Base-by-base conservation (phyloP, 2,797 vertebrate genomes). In the Pelobates cultripes region DNA sequence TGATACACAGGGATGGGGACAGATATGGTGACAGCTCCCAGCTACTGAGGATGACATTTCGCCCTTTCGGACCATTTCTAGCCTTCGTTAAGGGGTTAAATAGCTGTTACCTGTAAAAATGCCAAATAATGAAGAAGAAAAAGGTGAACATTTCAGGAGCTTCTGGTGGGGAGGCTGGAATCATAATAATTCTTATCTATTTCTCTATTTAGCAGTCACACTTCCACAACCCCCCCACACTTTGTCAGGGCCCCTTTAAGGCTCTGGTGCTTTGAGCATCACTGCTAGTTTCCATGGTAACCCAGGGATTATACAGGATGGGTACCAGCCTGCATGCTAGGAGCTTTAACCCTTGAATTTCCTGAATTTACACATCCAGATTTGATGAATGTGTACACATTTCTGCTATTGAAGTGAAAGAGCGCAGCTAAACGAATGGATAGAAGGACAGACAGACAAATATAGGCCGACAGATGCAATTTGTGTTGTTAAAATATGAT, bases 201-300 rank as follows among this genome's bases (percentile, higher is more conserved):
- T 13, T 73, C 10, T 28, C 40, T 57, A 43, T 60, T 13, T 3
- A 1, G 3, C 14, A 57, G 42, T 53, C 41, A 14, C 64, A 45
- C 3, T 42, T 51, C 66, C 73, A 75, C 70, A 28, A 28, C 28
- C 28, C 28, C 28, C 28, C 28, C 28, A 28, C 28, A 28, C 55
- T 17, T 72, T 7, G 7, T 28, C 3, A 55, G 60, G 77, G 72
- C 73, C 81, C 81, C 64, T 73, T 83, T 83, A 79, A 83, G 73
- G 77, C 12, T 78, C 61, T 2, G 10, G 53, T 63, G 71, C 81
- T 79, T 60, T 70, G 71, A 75, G 72, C 76, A 83, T 79, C 76
- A 44, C 64, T 64, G 67, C 71, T 79, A 83, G 81, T 83, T 83
- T 83, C 81, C 81, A 83, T 83, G 73, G 81, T 57, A 75, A 83